Percentiles rank a stretch among this genome's conserved stretches.
Conservation (phyloP, 2,113 vertebrate species). For the Glaucomys volans region DNA sequence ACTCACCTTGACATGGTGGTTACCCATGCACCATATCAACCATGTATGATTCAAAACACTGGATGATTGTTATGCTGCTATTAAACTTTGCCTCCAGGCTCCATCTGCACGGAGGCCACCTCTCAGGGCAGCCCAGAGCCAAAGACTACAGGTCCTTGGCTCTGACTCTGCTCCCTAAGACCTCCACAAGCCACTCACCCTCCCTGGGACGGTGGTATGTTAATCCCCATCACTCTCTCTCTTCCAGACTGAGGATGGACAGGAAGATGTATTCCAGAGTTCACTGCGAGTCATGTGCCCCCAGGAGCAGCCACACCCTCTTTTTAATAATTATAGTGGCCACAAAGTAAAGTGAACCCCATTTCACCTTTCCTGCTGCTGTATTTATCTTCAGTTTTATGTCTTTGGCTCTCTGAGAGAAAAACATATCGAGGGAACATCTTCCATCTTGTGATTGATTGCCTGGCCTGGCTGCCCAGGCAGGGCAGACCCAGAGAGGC, state of each 20-base stretch:
- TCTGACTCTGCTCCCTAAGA: neutral
- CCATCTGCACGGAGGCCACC: fast-evolving
- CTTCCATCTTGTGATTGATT: neutral
- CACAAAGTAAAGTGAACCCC: neutral
- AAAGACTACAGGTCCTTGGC: neutral
- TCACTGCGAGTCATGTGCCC: neutral
- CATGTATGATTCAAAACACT: neutral
- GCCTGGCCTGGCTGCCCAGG: neutral
- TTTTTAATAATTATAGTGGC: neutral
- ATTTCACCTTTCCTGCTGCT: neutral
- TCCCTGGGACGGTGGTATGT: neutral
- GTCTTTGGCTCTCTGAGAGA: neutral
- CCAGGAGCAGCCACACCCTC: neutral
- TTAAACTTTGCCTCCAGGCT: neutral
- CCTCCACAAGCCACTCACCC: neutral
- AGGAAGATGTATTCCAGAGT: neutral
- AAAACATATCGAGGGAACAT: neutral
- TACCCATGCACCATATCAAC: neutral
- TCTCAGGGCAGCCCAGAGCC: neutral
- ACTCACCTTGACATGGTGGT: neutral
- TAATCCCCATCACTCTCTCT: neutral
- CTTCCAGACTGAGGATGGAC: neutral
- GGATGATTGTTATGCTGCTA: neutral
- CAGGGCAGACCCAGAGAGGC: neutral
- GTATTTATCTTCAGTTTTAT: neutral